phyloP scores from a whole-genome alignment of 2,797 vertebrate genomes.

The Molossus molossus region DNA sequence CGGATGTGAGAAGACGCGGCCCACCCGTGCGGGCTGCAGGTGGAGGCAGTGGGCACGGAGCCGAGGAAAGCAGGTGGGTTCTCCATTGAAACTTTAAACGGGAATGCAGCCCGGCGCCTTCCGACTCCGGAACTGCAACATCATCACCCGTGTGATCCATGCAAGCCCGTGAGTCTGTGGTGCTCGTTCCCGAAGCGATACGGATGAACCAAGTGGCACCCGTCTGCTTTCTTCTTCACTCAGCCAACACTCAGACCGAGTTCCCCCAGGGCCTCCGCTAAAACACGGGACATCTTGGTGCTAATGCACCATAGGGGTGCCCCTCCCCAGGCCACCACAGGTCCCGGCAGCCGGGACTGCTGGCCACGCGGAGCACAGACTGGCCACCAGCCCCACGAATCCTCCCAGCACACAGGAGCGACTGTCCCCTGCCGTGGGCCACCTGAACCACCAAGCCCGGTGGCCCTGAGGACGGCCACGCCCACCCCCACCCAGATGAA shows the following conservation, averaged over 20 bases:
- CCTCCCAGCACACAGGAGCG: background rate
- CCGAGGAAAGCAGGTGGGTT: background rate
- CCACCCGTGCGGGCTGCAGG: accelerated
- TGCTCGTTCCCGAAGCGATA: too few species aligned
- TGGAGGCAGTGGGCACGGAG: background rate
- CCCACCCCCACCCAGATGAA: too few species aligned
- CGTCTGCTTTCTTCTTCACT: too few species aligned
- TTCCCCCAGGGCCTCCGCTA: background rate
- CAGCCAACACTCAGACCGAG: too few species aligned
- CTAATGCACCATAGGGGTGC: too few species aligned
- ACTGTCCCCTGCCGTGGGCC: background rate
- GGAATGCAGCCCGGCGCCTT: too few species aligned
- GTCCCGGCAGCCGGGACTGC: background rate
- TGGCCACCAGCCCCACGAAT: accelerated
- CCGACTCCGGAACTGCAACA: too few species aligned
- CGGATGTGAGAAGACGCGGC: background rate
- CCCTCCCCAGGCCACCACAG: background rate
- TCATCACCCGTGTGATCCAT: too few species aligned
- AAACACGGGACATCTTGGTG: background rate
- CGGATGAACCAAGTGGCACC: too few species aligned
- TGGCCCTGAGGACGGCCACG: too few species aligned
- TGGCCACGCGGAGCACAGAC: accelerated
- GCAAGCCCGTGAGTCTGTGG: too few species aligned
- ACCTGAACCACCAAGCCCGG: background rate
- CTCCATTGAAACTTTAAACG: too few species aligned